These are phyloP conservation scores for Linurgus olivaceus DNA, from an alignment of 2,797 vertebrate genomes.

Conservation along the genomic window DNA sequence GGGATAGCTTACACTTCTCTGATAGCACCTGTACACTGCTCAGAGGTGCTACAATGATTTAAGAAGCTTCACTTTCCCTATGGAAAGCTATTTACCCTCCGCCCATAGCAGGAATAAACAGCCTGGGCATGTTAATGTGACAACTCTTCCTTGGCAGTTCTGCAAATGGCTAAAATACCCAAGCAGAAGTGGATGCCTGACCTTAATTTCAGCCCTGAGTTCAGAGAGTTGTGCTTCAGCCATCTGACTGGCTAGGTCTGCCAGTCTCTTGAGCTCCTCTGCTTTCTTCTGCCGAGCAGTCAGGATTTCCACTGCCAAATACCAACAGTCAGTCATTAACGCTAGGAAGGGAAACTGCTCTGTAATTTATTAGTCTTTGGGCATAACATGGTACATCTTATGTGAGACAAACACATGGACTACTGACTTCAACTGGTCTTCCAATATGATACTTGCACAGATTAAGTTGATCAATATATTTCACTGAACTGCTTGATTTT, in stretches of 20 bases:
- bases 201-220: conserved; percentile 83
- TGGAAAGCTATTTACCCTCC: not conserved
- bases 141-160: not conserved
- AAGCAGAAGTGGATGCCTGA: conserved; percentile 46
- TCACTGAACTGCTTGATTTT: not conserved
- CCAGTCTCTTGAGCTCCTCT: conserved; percentile 79
- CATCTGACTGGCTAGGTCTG: conserved; percentile 81
- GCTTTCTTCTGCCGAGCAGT: conserved; percentile 81
- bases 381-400: not conserved
- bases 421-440: not conserved
- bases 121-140: not conserved
- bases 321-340: conserved; percentile 37
- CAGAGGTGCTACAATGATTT: not conserved
- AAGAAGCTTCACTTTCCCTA: not conserved
- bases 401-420: not conserved
- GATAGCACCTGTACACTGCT: not conserved
- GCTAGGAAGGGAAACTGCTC: not conserved
- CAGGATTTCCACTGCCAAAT: conserved; percentile 80
- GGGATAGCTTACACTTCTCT: not conserved
- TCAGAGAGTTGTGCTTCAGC: conserved; percentile 80
- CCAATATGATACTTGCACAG: not conserved
- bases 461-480: not conserved
- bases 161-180: not conserved
- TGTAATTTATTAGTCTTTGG: not conserved
- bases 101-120: not conserved